Evolutionary conservation across 2,797 vertebrate genomes (phyloP).

Genomic region (Betta splendens): DNA sequence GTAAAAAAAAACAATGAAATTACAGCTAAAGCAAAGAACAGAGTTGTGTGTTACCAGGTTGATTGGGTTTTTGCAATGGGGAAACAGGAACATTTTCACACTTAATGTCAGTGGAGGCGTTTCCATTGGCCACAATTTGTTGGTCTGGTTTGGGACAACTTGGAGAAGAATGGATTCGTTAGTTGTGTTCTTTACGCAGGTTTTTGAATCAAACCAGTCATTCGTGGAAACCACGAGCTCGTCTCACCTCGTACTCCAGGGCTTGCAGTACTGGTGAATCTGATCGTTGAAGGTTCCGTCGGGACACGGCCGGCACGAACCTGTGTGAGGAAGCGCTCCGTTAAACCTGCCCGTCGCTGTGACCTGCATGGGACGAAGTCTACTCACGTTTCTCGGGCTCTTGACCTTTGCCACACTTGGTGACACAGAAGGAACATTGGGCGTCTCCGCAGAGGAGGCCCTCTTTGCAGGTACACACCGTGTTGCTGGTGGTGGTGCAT

Average conservation of each 20-base stretch:
- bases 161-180: not conserved
- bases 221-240: not conserved
- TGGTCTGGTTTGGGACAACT: conserved; percentile 69
- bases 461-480: conserved; percentile 69
- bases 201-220: not conserved
- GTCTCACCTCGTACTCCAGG: conserved; percentile 71
- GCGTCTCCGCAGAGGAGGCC: conserved; percentile 67
- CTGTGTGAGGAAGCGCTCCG: conserved; percentile 53
- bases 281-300: conserved; percentile 75
- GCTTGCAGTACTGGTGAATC: conserved; percentile 70
- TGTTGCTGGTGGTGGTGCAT: conserved; percentile 65
- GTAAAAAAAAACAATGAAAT: not conserved
- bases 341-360: not conserved
- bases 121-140: conserved; percentile 23
- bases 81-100: not conserved
- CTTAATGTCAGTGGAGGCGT: conserved; percentile 53
- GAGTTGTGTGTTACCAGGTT: conserved; percentile 18
- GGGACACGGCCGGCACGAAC: conserved; percentile 72
- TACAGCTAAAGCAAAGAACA: not conserved
- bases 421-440: conserved; percentile 62
- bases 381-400: no score
- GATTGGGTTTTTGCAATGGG: fast-evolving
- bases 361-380: not conserved
- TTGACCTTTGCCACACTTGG: conserved; percentile 62
- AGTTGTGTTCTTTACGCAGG: not conserved